Evolutionary conservation across 2,797 vertebrate species (phyloP), one percentile per base, ranked within the genome.

Genomic region (Botia almorhae): DNA sequence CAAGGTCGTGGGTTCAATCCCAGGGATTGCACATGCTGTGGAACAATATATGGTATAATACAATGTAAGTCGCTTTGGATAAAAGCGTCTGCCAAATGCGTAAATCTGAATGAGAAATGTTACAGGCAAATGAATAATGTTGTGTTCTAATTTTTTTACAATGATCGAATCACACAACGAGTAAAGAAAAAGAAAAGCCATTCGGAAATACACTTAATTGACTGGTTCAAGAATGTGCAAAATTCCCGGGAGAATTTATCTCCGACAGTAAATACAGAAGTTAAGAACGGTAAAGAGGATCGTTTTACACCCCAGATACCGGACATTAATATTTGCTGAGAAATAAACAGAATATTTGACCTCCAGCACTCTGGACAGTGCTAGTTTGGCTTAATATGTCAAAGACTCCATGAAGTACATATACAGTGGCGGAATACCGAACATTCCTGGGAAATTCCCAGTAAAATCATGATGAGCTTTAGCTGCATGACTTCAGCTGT

Each of bases 361-460:
- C 55, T 72, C 74, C 71, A 82, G 81, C 78, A 85, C 81, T 61
- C 50, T 65, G 80, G 43, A 65, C 81, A 85, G 86, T 72, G 81
- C 76, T 81, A 33, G 43, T 43, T 72, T 72, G 61, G 67, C 48
- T 72, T 75, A 86, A 86, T 80, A 78, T 83, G 85, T 83, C 51
- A 71, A 81, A 65, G 85, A 81, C 81, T 82, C 81, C 55, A 81
- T 81, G 74, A 83, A 87, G 86, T 71, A 61, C 63, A 33, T 26
- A 63, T 73, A 82, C 79, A 87, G 82, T 73, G 84, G 19, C 6
- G 60, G 46, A 83, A 85, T 87, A 71, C 84, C 69, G 8, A 64
- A 81, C 83, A 86, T 86, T 89, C 86, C 85, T 86, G 82, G 82
- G 73, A 84, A 63, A 88, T 85, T 81, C 84, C 81, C 77, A 72